Evolutionary conservation across 2,888 invertebrate species (phyloP).

Genomic region (Julus scanicus): DNA sequence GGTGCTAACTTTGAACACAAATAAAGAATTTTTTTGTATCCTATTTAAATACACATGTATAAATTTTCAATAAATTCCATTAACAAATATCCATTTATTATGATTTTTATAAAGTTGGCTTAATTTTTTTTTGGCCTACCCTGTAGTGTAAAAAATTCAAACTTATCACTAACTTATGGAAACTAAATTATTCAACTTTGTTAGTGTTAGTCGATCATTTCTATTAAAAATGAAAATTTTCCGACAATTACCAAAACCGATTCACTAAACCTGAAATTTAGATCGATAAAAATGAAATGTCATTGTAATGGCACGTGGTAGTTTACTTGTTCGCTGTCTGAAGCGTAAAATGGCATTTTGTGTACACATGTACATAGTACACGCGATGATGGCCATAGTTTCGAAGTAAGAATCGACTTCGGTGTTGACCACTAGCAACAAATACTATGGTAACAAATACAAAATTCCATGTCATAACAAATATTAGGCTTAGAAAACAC

Average conservation of each 20-base stretch:
- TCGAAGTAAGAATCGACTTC: background rate
- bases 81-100: no score
- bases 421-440: conserved; percentile 26
- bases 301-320: background rate
- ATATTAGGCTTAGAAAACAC: background rate
- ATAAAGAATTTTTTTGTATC: no score
- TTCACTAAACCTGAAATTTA: background rate
- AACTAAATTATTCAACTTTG: no score
- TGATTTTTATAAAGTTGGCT: no score
- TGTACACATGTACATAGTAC: background rate
- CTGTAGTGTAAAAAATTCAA: no score
- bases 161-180: no score
- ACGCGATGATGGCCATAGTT: background rate
- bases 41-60: no score
- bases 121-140: no score
- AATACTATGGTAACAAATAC: background rate
- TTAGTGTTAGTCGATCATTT: no score
- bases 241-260: background rate
- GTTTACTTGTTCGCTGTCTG: background rate
- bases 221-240: no score
- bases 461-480: conserved; percentile 20
- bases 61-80: no score
- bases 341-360: background rate
- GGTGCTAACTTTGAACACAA: no score
- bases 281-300: conserved; percentile 10